These are phyloP conservation scores for Panthera uncia DNA, from an alignment of 2,113 vertebrate genomes.

Conservation along the genomic window DNA sequence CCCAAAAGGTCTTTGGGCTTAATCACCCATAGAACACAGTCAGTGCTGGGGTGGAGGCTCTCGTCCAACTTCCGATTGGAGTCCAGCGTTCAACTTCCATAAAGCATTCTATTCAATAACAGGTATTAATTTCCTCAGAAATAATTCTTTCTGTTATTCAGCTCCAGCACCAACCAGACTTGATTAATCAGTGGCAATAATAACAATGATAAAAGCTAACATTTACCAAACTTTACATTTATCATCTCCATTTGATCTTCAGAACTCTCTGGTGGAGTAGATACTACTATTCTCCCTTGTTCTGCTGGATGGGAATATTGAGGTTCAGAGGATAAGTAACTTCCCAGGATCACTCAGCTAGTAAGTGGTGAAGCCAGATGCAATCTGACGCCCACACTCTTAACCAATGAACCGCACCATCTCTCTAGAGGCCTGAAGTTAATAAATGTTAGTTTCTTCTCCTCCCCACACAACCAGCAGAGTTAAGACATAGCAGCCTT, in stretches of 20 bases:
- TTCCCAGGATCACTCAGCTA: conserved; percentile 2
- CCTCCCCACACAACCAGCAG: neutral
- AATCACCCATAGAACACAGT: neutral
- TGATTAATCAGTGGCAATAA: neutral
- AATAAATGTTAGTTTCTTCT: conserved; percentile 38
- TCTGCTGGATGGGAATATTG: neutral
- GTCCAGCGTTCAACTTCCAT: neutral
- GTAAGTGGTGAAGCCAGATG: neutral
- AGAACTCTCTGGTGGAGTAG: neutral
- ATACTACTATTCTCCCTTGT: neutral
- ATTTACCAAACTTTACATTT: neutral
- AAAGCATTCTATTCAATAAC: neutral
- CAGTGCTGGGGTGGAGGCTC: neutral
- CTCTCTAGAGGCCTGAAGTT: conserved; percentile 26
- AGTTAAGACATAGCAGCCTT: neutral
- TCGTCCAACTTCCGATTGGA: neutral
- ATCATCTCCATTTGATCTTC: neutral
- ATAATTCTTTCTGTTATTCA: neutral
- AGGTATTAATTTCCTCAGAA: neutral
- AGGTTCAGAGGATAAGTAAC: neutral
- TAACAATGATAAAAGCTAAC: neutral
- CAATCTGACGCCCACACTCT: neutral
- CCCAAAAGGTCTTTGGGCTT: neutral
- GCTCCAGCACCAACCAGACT: neutral
- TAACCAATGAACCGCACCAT: conserved; percentile 6